phyloP scores from a whole-genome alignment of 2,113 vertebrate genomes.

The Tyrannus savana region DNA sequence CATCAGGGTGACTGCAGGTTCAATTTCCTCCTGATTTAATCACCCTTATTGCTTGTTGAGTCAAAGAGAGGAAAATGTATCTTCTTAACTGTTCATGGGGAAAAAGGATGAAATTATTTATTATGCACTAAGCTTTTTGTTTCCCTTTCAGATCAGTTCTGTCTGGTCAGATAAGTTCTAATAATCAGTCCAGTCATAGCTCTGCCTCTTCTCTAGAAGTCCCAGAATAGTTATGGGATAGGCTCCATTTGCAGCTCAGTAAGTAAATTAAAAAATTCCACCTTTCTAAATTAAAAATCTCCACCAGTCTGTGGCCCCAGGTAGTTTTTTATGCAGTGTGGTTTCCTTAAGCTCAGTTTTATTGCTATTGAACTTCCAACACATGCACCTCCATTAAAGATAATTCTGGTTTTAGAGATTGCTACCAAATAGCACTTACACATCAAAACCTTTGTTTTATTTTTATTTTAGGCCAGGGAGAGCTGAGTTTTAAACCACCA shows the following conservation, averaged over 20 bases:
- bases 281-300: not conserved
- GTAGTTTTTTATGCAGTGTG: not conserved
- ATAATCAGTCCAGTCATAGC: not conserved
- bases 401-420: not conserved
- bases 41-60: not conserved
- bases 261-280: not conserved
- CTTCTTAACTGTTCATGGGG: not conserved
- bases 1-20: not conserved
- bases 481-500: not conserved
- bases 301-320: not conserved
- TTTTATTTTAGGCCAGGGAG: not conserved
- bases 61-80: not conserved
- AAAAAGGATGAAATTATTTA: not conserved
- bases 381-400: not conserved
- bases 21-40: constrained; percentile 2
- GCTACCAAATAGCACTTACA: not conserved
- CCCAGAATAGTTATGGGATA: not conserved
- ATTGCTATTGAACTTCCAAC: not conserved
- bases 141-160: not conserved
- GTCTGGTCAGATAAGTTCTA: not conserved
- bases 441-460: no score
- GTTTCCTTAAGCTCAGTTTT: not conserved
- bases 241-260: not conserved
- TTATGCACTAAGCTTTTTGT: not conserved
- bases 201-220: not conserved